A percentile compares a stretch with the other conserved stretches of the same genome.
Conservation (phyloP, 1,140 invertebrate genomes). For the Contarinia nasturtii region DNA sequence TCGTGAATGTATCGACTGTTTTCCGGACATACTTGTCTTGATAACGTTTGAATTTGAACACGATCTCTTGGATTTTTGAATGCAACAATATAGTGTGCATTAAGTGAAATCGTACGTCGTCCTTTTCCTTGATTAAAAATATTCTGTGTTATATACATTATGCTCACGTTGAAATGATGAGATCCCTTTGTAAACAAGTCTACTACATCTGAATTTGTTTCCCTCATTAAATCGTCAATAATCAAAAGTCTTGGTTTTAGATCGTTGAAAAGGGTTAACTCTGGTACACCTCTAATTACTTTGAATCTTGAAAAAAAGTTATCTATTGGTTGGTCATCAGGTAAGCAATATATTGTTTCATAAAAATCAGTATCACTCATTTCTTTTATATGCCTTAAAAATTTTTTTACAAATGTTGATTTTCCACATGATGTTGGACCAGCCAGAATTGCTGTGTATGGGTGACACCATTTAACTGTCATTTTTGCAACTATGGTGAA, state of each 20-base stretch:
- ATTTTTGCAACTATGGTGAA: too few relatives aligned
- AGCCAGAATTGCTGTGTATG: neutral
- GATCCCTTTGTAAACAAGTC: conserved; percentile 17
- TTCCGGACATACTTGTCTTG: conserved; percentile 12
- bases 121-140: conserved; percentile 14
- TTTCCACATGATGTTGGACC: neutral
- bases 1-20: conserved; percentile 14
- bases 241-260: neutral
- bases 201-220: conserved; percentile 7
- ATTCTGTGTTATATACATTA: conserved; percentile 19
- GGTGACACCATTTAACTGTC: neutral
- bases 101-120: conserved; percentile 11
- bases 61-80: conserved; percentile 18
- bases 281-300: too few relatives aligned
- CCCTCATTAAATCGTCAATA: conserved; percentile 16
- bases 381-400: neutral
- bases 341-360: neutral
- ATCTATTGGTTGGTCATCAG: neutral
- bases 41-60: conserved; percentile 12
- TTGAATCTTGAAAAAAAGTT: neutral
- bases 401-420: neutral
- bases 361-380: neutral
- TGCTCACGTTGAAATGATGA: conserved; percentile 16
- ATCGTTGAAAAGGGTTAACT: too few relatives aligned
- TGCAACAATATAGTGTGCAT: conserved; percentile 12